A percentile compares a stretch with the other conserved stretches of the same genome.
Conservation (phyloP, 1,140 invertebrate species). For the Calephelis virginiensis region DNA sequence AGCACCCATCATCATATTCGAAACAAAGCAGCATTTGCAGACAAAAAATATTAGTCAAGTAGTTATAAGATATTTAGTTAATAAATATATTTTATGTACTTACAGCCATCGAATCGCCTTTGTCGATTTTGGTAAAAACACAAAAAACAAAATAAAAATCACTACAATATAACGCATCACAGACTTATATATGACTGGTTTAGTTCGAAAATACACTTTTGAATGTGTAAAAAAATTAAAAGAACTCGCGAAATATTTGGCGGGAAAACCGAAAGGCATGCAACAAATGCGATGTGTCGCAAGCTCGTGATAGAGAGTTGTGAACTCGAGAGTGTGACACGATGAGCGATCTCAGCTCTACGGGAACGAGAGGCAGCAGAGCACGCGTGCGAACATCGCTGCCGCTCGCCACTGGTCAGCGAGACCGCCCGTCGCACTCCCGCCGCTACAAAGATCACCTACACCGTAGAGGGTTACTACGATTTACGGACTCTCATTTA, state of each 20-base stretch:
- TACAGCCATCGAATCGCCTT: slow-evolving; percentile 73
- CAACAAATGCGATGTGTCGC: slow-evolving; percentile 28
- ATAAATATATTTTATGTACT: slow-evolving; percentile 39
- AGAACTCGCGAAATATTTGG: slow-evolving; percentile 47
- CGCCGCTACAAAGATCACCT: slow-evolving; percentile 24
- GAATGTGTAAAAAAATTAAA: slow-evolving; percentile 24
- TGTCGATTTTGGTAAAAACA: slow-evolving; percentile 65
- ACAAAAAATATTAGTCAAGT: not conserved
- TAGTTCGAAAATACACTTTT: slow-evolving; percentile 7
- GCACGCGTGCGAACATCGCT: slow-evolving; percentile 41
- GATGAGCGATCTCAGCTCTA: slow-evolving; percentile 19
- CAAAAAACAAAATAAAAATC: slow-evolving; percentile 68
- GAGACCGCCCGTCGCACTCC: slow-evolving; percentile 52
- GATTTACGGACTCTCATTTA: slow-evolving; percentile 20
- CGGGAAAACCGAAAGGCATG: slow-evolving; percentile 49
- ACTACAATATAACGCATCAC: slow-evolving; percentile 67
- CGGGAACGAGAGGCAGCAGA: slow-evolving; percentile 45
- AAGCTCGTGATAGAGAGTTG: slow-evolving; percentile 35
- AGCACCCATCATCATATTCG: too few relatives aligned
- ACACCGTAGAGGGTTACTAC: not conserved
- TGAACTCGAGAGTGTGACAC: slow-evolving; percentile 25
- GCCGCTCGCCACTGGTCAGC: slow-evolving; percentile 54
- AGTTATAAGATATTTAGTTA: not conserved
- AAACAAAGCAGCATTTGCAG: too few relatives aligned
- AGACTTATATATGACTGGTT: slow-evolving; percentile 31